Base-by-base conservation (phyloP, 1,140 invertebrate genomes). In the Thaumatotibia leucotreta region DNA sequence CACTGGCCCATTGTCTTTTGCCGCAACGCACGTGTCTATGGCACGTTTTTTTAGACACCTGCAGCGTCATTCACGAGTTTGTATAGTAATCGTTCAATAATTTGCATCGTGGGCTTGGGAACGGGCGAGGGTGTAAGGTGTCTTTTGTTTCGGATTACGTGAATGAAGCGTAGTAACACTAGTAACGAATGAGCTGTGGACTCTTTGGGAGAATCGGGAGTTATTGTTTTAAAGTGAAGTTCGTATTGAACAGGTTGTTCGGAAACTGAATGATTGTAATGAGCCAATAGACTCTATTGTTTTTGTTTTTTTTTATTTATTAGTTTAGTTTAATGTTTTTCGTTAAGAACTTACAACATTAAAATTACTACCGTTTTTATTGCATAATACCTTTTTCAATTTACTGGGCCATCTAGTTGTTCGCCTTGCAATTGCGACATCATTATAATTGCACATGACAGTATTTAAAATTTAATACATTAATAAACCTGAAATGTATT, bases 11-110 rank as follows among this genome's bases (percentile, higher is more conserved):
- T 84, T 84, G 80, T 86, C 69, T 81, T 70, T 80, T 64, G 73
- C 80, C 82, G 76, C 84, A 83, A 86, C 86, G 84, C 86, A 83
- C 86, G 86, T 88, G 86, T 84, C 83, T 77, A 65, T 75, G 73
- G 74, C 76, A 79, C 78, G 78, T 75, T 78, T 70, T 68, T 71
- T 76, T 74, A 66, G 77, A 72, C 82, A 86, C 83, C 83, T 86
- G 82, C 71, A 68, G 83, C 33, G 77, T 76, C 72, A 83, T n/a
- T n/a, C n/a, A n/a, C n/a, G n/a, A n/a, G n/a, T 84, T 86, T 73
- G 75, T 73, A 67, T 61, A n/a, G 74, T 78, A 77, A 77, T 82
- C 73, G 68, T 74, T 75, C 68, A 69, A 67, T 63, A 77, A 77
- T 83, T 79, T 75, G 75, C 74, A 75, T 73, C 14, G 20, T 62